A percentile compares a stretch with the other conserved stretches of the same genome.
Conservation (phyloP, 1,140 invertebrate genomes). For the Bursaphelenchus mucronatus region DNA sequence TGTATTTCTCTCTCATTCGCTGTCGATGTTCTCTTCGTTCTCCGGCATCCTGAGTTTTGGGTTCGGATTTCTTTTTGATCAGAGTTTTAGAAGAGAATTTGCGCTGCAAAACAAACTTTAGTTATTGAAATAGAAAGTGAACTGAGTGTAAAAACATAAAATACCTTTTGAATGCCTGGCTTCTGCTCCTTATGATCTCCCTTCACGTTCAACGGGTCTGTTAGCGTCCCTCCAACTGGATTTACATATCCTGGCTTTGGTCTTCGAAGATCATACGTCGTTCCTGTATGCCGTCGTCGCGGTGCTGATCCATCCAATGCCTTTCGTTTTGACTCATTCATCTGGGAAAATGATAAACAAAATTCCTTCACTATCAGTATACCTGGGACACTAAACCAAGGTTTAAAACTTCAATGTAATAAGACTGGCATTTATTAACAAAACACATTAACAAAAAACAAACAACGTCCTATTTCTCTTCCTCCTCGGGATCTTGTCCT, state of each 20-base stretch:
- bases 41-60: conserved; percentile 1
- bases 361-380: no score
- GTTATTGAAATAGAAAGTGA: neutral
- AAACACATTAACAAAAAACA: neutral
- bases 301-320: neutral
- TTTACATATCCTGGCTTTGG: conserved; percentile 4
- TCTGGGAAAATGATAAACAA: no score
- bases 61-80: conserved; percentile 14
- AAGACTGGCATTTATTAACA: neutral
- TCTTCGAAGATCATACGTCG: conserved; percentile 2
- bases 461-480: neutral
- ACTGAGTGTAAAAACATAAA: conserved; percentile 4
- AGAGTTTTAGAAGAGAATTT: conserved; percentile 17
- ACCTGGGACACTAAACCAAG: no score
- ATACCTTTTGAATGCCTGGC: conserved; percentile 14
- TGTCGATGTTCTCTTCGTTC: conserved; percentile 1
- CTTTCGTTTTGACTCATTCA: no score
- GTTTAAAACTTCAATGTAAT: no score
- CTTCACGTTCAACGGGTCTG: conserved; percentile 39
- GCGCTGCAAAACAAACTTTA: conserved; percentile 15
- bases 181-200: neutral
- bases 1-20: conserved; percentile 1
- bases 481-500: neutral
- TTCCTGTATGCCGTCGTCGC: conserved; percentile 9
- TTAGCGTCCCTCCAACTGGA: conserved; percentile 17